Evolutionary conservation across 2,888 invertebrate species (phyloP).

Genomic region (Trachelus stipa): DNA sequence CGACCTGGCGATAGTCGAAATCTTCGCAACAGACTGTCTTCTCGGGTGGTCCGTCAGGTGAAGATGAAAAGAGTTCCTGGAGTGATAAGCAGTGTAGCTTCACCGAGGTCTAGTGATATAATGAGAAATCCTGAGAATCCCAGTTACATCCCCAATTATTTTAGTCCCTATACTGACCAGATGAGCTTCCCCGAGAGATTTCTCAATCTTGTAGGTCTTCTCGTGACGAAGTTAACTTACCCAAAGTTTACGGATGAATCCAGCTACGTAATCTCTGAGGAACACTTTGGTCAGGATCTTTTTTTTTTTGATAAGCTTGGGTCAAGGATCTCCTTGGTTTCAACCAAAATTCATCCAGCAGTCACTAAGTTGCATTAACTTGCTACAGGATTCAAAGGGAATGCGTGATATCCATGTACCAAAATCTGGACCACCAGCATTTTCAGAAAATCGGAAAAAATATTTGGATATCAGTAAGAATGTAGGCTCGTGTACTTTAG

Average conservation of each 20-base stretch:
- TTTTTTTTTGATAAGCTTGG: conserved; percentile 27
- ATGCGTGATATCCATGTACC: conserved; percentile 7
- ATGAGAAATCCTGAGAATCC: conserved; percentile 31
- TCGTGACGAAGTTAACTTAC: conserved; percentile 17
- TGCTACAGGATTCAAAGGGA: conserved; percentile 43
- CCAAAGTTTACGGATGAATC: conserved; percentile 11
- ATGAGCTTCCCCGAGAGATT: conserved; percentile 29
- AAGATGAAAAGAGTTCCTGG: conserved; percentile 27
- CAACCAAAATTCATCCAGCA: conserved; percentile 32
- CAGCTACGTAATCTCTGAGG: conserved; percentile 21
- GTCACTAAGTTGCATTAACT: conserved; percentile 32
- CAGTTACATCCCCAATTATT: conserved; percentile 26
- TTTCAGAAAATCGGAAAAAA: conserved; percentile 26
- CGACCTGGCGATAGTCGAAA: conserved; percentile 47
- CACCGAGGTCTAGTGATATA: conserved; percentile 26
- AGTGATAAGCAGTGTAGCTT: conserved; percentile 20
- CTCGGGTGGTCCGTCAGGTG: conserved; percentile 39
- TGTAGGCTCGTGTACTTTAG: conserved; percentile 40
- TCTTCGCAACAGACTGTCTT: conserved; percentile 46
- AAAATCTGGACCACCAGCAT: not conserved
- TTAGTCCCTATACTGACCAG: conserved; percentile 20
- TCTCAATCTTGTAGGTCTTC: conserved; percentile 32
- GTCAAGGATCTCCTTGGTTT: conserved; percentile 38
- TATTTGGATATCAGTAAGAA: conserved; percentile 27
- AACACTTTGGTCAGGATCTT: conserved; percentile 25